Percentiles rank a stretch among this genome's conserved stretches.
Evolutionary conservation across 2,888 invertebrate genomes (phyloP).

Genomic region (Macrophya alboannulata): DNA sequence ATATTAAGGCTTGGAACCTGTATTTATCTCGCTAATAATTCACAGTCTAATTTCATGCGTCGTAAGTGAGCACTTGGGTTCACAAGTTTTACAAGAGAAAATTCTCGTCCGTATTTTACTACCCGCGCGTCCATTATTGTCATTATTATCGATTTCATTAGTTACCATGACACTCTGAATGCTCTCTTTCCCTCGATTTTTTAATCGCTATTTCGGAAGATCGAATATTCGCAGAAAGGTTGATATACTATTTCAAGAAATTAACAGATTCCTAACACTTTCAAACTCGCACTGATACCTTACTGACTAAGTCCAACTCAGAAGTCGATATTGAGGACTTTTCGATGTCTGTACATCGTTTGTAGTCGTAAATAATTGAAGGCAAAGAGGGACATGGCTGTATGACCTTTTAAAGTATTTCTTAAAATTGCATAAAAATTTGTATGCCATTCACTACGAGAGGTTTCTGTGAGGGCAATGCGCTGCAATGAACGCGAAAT

Average conservation of each 20-base stretch:
- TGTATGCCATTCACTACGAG: conserved; percentile 12
- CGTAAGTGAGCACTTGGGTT: conserved; percentile 45
- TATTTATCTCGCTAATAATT: conserved; percentile 54
- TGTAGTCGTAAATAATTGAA: neutral
- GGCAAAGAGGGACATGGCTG: neutral
- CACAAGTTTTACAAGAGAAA: conserved; percentile 29
- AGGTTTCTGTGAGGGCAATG: neutral
- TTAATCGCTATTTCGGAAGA: neutral
- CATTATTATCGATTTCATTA: conserved; percentile 28
- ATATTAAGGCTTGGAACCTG: conserved; percentile 44
- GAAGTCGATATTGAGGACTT: too few species aligned
- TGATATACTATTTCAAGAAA: neutral
- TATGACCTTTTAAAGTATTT: neutral
- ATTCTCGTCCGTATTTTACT: conserved; percentile 8
- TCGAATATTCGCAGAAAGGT: neutral
- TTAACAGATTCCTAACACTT: neutral
- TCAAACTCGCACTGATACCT: neutral
- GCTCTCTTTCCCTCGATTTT: neutral
- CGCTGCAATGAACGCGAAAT: neutral
- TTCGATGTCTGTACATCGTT: neutral
- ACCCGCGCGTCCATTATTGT: conserved; percentile 9
- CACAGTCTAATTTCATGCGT: conserved; percentile 52
- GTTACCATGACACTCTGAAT: neutral
- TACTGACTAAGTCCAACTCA: neutral
- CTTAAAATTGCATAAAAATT: neutral